Evolutionary conservation across 2,797 vertebrate genomes (phyloP).

Genomic region (Smutsia temminckii): DNA sequence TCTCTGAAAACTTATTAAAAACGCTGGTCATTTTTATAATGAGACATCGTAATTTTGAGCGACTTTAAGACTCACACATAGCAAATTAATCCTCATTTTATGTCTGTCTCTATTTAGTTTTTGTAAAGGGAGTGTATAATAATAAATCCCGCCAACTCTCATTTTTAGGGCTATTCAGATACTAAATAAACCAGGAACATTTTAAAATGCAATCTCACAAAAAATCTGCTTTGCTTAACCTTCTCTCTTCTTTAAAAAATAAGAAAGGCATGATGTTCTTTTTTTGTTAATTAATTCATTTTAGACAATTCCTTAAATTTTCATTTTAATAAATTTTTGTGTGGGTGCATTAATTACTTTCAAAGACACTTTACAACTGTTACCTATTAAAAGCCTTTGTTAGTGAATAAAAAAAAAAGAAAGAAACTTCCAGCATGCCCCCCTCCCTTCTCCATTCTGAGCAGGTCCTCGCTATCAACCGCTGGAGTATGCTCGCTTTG

Average conservation of each 20-base stretch:
- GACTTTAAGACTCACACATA: constrained; percentile 30
- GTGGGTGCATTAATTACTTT: constrained; percentile 82
- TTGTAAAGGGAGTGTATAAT: constrained; percentile 61
- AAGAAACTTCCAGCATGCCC: constrained; percentile 67
- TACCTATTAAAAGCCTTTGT: constrained; percentile 78
- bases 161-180: constrained; percentile 75
- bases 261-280: constrained; percentile 80
- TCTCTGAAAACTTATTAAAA: constrained; percentile 54
- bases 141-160: constrained; percentile 70
- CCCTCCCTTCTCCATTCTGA: constrained; percentile 81
- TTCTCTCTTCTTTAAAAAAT: constrained; percentile 78
- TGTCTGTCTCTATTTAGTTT: constrained; percentile 59
- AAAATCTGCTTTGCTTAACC: constrained; percentile 77
- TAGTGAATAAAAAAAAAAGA: constrained; percentile 72
- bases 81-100: constrained; percentile 73
- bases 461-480: constrained; percentile 86
- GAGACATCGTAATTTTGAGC: constrained; percentile 55
- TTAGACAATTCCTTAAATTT: constrained; percentile 85
- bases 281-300: constrained; percentile 85
- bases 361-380: constrained; percentile 78
- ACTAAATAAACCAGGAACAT: constrained; percentile 73
- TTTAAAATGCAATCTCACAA: constrained; percentile 70
- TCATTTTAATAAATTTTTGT: constrained; percentile 83
- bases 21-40: constrained; percentile 44
- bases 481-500: constrained; percentile 86